Evolutionary conservation across 2,113 vertebrate genomes (phyloP).

Genomic region (Okapia johnstoni): DNA sequence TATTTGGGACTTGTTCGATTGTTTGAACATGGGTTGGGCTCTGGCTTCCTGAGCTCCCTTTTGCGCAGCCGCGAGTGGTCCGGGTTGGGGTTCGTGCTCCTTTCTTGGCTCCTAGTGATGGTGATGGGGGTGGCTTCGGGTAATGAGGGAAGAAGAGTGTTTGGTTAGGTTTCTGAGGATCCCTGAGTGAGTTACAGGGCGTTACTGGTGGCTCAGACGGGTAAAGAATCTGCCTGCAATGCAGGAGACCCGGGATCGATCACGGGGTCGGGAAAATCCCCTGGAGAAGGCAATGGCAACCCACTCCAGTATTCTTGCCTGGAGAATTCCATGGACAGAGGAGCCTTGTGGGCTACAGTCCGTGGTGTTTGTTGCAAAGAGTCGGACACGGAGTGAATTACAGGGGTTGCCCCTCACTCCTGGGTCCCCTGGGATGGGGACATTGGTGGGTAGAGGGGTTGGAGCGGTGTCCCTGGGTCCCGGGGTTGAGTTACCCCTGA

Average conservation of each 20-base stretch:
- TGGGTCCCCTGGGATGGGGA: neutral
- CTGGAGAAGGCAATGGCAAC: neutral
- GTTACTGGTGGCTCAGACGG: neutral
- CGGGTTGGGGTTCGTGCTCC: neutral
- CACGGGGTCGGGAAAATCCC: neutral
- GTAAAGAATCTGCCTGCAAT: neutral
- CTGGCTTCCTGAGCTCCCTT: rapidly evolving
- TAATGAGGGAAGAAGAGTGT: neutral
- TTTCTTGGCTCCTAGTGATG: rapidly evolving
- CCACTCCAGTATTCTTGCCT: neutral
- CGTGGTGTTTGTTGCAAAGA: neutral
- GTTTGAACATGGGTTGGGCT: neutral
- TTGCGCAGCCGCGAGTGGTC: neutral
- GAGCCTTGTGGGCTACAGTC: neutral
- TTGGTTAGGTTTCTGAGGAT: neutral
- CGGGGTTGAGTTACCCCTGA: neutral
- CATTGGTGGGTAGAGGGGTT: neutral
- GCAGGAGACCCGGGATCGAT: neutral
- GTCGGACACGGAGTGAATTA: neutral
- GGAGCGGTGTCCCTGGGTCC: neutral
- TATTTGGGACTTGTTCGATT: neutral
- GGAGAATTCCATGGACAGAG: neutral
- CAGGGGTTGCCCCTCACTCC: neutral
- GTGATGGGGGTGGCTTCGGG: neutral
- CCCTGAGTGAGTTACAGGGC: neutral